phyloP scores from a whole-genome alignment of 2,797 vertebrate species.

The Chromis chromis region DNA sequence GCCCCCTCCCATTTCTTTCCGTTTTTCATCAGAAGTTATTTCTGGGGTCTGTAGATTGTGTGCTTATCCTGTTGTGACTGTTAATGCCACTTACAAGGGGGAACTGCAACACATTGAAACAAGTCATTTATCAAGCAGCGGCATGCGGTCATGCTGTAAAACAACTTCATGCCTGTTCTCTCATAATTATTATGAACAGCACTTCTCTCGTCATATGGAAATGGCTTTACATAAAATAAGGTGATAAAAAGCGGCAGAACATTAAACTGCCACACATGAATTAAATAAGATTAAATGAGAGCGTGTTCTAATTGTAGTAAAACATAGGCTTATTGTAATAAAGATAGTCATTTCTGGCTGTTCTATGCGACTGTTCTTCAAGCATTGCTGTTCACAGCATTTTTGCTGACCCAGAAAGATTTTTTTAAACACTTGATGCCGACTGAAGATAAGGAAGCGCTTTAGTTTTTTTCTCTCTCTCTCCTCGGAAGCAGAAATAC shows the following conservation, averaged over 20 bases:
- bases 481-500: not conserved
- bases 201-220: slow-evolving; percentile 29
- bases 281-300: slow-evolving; percentile 21
- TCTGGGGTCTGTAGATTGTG: slow-evolving; percentile 10
- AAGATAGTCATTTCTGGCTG: not conserved
- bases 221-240: slow-evolving; percentile 28
- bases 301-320: slow-evolving; percentile 15
- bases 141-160: slow-evolving; percentile 9
- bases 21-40: slow-evolving; percentile 31
- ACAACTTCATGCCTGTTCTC: slow-evolving; percentile 14
- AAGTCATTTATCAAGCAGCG: slow-evolving; percentile 4
- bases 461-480: not conserved
- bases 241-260: slow-evolving; percentile 29
- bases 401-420: slow-evolving; percentile 38
- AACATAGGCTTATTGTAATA: slow-evolving; percentile 25
- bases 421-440: not conserved
- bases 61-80: slow-evolving; percentile 29
- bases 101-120: slow-evolving; percentile 11
- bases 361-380: no score
- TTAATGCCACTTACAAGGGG: slow-evolving; percentile 2
- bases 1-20: slow-evolving; percentile 4
- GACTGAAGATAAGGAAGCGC: slow-evolving; percentile 1
- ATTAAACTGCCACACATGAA: slow-evolving; percentile 29
- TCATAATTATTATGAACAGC: slow-evolving; percentile 14
- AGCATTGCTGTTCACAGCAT: slow-evolving; percentile 8